These are phyloP conservation scores for Ladona fulva DNA, from an alignment of 1,140 invertebrate species.

Conservation along the genomic window DNA sequence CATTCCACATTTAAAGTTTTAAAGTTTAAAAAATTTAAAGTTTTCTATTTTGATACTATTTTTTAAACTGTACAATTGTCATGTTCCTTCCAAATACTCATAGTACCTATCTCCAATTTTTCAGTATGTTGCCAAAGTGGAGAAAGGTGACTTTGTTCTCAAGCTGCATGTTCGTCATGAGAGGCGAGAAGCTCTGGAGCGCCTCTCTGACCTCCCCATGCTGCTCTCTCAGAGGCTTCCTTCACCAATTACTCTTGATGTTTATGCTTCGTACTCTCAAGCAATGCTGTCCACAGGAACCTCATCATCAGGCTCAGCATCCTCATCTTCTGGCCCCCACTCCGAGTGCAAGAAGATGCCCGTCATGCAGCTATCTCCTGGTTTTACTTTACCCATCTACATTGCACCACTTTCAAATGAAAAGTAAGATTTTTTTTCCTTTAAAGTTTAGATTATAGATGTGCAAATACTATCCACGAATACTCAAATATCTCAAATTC, in stretches of 20 bases:
- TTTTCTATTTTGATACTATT: too few relatives aligned
- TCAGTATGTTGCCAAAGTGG: constrained; percentile 76
- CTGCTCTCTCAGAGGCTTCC: constrained; percentile 67
- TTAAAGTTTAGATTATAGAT: too few relatives aligned
- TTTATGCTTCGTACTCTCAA: constrained; percentile 53
- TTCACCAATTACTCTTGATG: constrained; percentile 60
- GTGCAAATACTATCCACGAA: too few relatives aligned
- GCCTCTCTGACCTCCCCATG: constrained; percentile 66
- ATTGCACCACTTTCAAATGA: constrained; percentile 62
- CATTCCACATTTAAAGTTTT: too few relatives aligned
- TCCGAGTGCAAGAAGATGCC: constrained; percentile 68
- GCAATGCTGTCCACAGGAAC: neutral
- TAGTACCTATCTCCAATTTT: too few relatives aligned
- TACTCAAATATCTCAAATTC: too few relatives aligned
- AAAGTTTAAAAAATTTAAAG: too few relatives aligned
- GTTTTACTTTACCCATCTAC: constrained; percentile 59
- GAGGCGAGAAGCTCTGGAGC: constrained; percentile 75
- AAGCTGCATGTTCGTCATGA: constrained; percentile 84
- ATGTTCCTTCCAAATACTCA: too few relatives aligned
- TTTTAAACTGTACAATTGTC: too few relatives aligned
- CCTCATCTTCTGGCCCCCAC: constrained; percentile 29
- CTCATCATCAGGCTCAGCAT: neutral
- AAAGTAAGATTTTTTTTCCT: constrained; percentile 51
- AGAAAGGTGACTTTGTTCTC: constrained; percentile 91
- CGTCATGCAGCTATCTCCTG: constrained; percentile 48